Evolutionary conservation across 2,888 invertebrate genomes (phyloP), one percentile per base, ranked within the genome.

Genomic region (Apotomis turbidana): DNA sequence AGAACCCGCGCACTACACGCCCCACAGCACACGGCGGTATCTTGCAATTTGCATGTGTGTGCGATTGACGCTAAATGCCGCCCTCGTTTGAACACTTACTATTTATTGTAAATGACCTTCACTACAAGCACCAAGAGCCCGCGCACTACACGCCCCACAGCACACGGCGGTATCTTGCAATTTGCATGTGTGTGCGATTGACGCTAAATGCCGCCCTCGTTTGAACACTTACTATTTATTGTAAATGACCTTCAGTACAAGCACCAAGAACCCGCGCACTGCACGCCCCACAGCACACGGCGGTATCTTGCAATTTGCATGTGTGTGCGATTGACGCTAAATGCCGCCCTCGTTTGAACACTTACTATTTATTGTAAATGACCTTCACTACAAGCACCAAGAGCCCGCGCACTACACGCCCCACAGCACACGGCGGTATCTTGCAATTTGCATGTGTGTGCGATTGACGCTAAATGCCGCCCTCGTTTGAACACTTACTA

Each of bases 291-390:
- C 90, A 89, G 90, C 87, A 91, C 92, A 92, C 91, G 92, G 88
- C 88, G 84, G 87, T 87, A 84, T 89, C 86, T 86, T 86, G 85
- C 90, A 88, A 92, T 93, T 93, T 93, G 92, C 93, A 93, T 92
- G 88, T 77, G 76, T 59, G 76, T 76, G 77, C 68, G 70, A 52
- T 73, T 62, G 71, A 75, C 51, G 85, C 77, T 82, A 79, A 75
- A 72, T 74, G 76, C 41, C 71, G 73, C 38, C 52, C 70, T 59
- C 41, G 57, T 74, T 88, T 87, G 89, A 88, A 90, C 90, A 89
- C 90, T 86, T 87, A 87, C 87, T 87, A 72, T 91, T 91, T 93
- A 93, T 93, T 91, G 93, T 41, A 41, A 9, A 6, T 12, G 66
- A 66, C 66, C 49, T 67, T 58, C 57, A 57, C 54, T 5, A 27